A percentile compares a stretch with the other conserved stretches of the same genome.
Evolutionary conservation across 1,140 invertebrate species (phyloP).

Genomic region (Diorhabda elongata): DNA sequence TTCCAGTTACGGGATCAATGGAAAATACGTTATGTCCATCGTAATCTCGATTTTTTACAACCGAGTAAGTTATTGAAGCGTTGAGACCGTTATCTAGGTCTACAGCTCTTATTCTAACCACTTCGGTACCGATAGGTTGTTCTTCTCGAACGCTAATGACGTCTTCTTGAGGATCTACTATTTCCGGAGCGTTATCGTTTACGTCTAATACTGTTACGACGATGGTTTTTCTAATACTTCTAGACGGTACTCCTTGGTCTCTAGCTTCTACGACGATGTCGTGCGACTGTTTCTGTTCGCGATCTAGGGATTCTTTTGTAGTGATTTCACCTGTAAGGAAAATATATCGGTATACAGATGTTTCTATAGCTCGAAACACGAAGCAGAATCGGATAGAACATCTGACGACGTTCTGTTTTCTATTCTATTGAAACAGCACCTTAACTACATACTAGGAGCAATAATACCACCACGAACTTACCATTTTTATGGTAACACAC

Average conservation of each 20-base stretch:
- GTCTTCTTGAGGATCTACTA: conserved; percentile 82
- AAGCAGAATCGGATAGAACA: no score
- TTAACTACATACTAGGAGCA: no score
- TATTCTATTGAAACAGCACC: no score
- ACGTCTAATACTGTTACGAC: conserved; percentile 74
- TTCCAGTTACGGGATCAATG: conserved; percentile 79
- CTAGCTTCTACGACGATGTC: conserved; percentile 79
- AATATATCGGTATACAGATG: neutral
- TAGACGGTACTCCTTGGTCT: conserved; percentile 77
- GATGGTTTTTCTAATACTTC: conserved; percentile 68
- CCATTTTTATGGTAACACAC: no score
- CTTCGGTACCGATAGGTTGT: conserved; percentile 74
- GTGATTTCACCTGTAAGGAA: conserved; percentile 72
- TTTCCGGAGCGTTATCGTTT: conserved; percentile 87
- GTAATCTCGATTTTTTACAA: conserved; percentile 76
- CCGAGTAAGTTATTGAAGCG: conserved; percentile 81
- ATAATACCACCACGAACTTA: no score
- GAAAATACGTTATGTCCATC: conserved; percentile 80
- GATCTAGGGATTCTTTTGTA: conserved; percentile 75
- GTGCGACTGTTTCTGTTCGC: conserved; percentile 73
- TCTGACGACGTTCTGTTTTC: no score
- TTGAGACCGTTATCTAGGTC: conserved; percentile 87
- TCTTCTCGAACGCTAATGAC: conserved; percentile 84
- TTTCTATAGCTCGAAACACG: no score
- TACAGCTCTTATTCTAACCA: conserved; percentile 76